phyloP scores from a whole-genome alignment of 2,113 vertebrate species.

The Callaeas wilsoni region DNA sequence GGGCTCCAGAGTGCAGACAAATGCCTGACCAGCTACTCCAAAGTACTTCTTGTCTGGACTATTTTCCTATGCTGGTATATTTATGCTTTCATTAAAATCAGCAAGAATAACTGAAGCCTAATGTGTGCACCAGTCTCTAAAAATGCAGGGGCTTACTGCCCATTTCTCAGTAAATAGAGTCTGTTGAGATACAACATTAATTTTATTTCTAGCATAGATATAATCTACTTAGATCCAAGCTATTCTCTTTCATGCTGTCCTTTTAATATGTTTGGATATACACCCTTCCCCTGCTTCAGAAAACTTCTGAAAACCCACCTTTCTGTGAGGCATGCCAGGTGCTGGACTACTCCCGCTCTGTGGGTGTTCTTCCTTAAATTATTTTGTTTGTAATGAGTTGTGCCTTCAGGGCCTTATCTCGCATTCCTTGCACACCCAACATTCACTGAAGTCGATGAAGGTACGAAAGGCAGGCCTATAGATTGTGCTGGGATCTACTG shows the following conservation, averaged over 20 bases:
- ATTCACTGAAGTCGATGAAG: neutral
- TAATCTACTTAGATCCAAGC: constrained; percentile 8
- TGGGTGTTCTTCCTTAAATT: constrained; percentile 57
- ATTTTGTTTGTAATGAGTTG: constrained; percentile 28
- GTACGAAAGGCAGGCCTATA: neutral
- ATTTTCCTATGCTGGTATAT: neutral
- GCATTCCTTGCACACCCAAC: constrained; percentile 9
- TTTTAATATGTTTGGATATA: constrained; percentile 49
- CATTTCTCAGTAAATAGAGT: neutral
- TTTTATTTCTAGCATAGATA: constrained; percentile 45
- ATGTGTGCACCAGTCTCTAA: neutral
- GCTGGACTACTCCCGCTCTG: constrained; percentile 29
- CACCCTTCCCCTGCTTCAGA: constrained; percentile 21
- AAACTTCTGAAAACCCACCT: constrained; percentile 56
- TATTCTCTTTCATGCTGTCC: constrained; percentile 48
- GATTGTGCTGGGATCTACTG: neutral
- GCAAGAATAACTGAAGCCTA: neutral
- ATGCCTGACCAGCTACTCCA: neutral
- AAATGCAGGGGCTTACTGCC: neutral
- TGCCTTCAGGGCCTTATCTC: constrained; percentile 1
- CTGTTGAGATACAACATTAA: constrained; percentile 16
- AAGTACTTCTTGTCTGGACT: neutral
- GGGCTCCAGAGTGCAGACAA: neutral
- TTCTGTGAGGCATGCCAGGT: constrained; percentile 49
- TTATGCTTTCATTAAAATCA: constrained; percentile 1